phyloP scores from a whole-genome alignment of 2,113 vertebrate genomes.

The Hippoglossus stenolepis region DNA sequence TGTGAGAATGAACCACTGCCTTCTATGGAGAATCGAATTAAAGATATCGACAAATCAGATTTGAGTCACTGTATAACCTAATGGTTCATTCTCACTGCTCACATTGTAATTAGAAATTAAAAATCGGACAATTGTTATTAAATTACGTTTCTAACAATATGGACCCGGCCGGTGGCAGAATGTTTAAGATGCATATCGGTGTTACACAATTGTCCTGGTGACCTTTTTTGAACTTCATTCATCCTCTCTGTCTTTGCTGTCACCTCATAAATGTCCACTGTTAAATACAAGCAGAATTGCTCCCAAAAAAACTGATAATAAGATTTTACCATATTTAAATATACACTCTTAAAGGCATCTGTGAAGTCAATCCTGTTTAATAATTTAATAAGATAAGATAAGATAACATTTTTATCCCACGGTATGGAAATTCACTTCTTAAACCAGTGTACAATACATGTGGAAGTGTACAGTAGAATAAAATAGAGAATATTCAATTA shows the following conservation, averaged over 20 bases:
- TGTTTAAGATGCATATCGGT: not conserved
- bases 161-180: too few relatives aligned
- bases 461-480: too few relatives aligned
- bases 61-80: slow-evolving; percentile 22
- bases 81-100: slow-evolving; percentile 32
- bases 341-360: too few relatives aligned
- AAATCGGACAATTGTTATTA: not conserved
- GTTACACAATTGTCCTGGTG: not conserved
- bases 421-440: too few relatives aligned
- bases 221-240: not conserved
- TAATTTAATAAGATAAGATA: too few relatives aligned
- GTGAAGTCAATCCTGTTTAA: too few relatives aligned
- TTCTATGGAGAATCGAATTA: slow-evolving; percentile 42
- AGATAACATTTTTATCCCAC: too few relatives aligned
- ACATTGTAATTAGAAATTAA: slow-evolving; percentile 36
- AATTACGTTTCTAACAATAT: not conserved
- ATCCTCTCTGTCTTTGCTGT: not conserved
- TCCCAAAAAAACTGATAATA: not conserved
- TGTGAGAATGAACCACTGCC: slow-evolving; percentile 21
- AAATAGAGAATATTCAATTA: too few relatives aligned
- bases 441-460: too few relatives aligned
- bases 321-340: too few relatives aligned
- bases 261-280: not conserved
- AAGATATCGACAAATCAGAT: slow-evolving; percentile 29
- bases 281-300: too few relatives aligned